phyloP scores from a whole-genome alignment of 1,140 invertebrate genomes.

The Phthorimaea operculella region DNA sequence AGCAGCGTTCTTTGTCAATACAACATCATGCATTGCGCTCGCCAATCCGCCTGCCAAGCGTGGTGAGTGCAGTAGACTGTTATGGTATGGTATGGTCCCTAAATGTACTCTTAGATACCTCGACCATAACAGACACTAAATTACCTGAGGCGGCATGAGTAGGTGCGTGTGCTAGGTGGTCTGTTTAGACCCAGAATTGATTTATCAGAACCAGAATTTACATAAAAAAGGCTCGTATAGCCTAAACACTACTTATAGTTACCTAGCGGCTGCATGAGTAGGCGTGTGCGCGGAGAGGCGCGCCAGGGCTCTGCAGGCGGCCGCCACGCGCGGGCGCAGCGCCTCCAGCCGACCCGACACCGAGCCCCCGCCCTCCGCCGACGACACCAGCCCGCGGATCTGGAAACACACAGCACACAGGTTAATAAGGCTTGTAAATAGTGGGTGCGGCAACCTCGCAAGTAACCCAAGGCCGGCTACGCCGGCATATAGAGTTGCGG shows the following conservation, averaged over 20 bases:
- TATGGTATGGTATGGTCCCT: too few species aligned
- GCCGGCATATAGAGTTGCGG: too few species aligned
- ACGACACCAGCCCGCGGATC: constrained; percentile 49
- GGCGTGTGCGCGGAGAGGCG: constrained; percentile 13
- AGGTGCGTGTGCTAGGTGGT: not conserved
- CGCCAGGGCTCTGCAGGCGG: constrained; percentile 35
- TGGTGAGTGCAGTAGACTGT: too few species aligned
- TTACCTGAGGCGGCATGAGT: not conserved
- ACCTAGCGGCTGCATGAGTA: not conserved
- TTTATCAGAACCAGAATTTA: not conserved
- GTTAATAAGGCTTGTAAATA: not conserved
- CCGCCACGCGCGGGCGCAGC: constrained; percentile 28
- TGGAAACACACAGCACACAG: too few species aligned
- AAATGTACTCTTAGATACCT: not conserved
- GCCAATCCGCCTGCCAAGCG: too few species aligned
- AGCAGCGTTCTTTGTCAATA: too few species aligned
- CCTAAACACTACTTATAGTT: not conserved
- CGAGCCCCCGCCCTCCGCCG: constrained; percentile 35
- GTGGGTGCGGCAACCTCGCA: too few species aligned
- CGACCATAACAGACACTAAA: not conserved
- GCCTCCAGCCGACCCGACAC: constrained; percentile 28
- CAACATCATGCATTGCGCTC: too few species aligned
- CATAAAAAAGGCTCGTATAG: not conserved
- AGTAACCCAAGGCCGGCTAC: too few species aligned
- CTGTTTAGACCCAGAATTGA: not conserved